Evolutionary conservation across 2,797 vertebrate genomes (phyloP), one percentile per base, ranked within the genome.

Genomic region (Acestrorhynchus altus): DNA sequence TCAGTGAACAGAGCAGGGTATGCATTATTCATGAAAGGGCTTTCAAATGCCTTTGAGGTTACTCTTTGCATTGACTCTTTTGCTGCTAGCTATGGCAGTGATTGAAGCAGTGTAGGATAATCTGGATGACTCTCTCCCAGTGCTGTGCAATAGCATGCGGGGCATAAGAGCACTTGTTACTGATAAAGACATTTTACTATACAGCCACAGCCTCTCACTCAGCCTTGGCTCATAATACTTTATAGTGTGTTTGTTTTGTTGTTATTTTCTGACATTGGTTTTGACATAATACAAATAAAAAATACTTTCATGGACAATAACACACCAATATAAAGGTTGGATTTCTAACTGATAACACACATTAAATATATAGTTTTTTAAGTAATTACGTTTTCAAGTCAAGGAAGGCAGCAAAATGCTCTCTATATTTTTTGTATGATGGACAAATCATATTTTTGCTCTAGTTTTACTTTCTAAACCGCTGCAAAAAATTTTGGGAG

Each of bases 21-120:
- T 78, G 47, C 69, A 74, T 80, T 69, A 70, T 77, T 77, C 63
- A 81, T 84, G 68, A 47, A 26, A 59, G 54, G 59, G 63, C 39
- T 47, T 80, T 44, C 8, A 28, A 66, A 78, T 49, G 67, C 56
- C 72, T 74, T 74, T 79, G 65, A 74, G 56, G 72, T 24, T 6
- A 8, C 35, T 63, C 47, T 39, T 63, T 69, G 61, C 31, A 60
- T 59, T 73, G 77, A 72, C 64, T 79, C 28, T 69, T 74, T 54
- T 74, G 46, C 65, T 60, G 31, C 24, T 12, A 54, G 72, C 72
- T 63, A 63, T 63, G n/a, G 35, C 65, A 40, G 57, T 65, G 70
- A 75, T 80, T 63, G 72, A 79, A 39, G 74, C 4, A 31, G 46
- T 40, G 31, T 63, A 46, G 63, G 57, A 20, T 61, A 46, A 80